These are phyloP conservation scores for Peromyscus californicus DNA, from an alignment of 2,113 vertebrate species.

Conservation along the genomic window DNA sequence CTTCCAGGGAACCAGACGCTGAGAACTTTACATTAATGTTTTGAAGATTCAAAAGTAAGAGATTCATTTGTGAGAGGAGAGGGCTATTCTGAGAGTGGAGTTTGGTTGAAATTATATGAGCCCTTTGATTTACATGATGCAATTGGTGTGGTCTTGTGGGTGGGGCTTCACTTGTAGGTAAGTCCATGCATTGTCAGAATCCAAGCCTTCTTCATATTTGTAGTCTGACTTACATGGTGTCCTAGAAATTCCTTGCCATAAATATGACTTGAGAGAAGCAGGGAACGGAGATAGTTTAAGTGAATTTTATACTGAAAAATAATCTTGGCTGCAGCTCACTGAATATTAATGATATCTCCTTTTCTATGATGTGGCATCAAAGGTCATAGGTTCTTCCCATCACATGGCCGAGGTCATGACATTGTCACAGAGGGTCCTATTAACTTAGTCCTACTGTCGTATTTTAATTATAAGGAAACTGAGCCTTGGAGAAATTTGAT, in stretches of 20 bases:
- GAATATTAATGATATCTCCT: not conserved
- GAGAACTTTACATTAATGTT: not conserved
- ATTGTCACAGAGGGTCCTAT: not conserved
- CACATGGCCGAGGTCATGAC: not conserved
- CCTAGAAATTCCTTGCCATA: not conserved
- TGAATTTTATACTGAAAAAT: not conserved
- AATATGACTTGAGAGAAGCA: slow-evolving; percentile 22
- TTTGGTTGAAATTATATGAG: not conserved
- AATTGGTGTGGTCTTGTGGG: not conserved
- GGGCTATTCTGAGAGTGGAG: too few species aligned
- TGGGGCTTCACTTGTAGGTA: not conserved
- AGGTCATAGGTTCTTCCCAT: not conserved
- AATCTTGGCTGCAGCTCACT: not conserved
- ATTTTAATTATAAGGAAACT: slow-evolving; percentile 7
- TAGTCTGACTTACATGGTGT: not conserved
- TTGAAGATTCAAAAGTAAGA: slow-evolving; percentile 15
- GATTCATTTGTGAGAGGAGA: not conserved
- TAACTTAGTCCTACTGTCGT: too few species aligned
- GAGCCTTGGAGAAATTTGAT: not conserved
- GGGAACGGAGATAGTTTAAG: not conserved
- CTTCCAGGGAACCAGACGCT: not conserved
- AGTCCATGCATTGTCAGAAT: not conserved
- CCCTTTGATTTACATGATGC: not conserved
- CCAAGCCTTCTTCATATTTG: not conserved
- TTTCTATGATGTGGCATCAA: not conserved